Evolutionary conservation across 1,140 invertebrate genomes (phyloP).

Genomic region (Zeugodacus cucurbitae): DNA sequence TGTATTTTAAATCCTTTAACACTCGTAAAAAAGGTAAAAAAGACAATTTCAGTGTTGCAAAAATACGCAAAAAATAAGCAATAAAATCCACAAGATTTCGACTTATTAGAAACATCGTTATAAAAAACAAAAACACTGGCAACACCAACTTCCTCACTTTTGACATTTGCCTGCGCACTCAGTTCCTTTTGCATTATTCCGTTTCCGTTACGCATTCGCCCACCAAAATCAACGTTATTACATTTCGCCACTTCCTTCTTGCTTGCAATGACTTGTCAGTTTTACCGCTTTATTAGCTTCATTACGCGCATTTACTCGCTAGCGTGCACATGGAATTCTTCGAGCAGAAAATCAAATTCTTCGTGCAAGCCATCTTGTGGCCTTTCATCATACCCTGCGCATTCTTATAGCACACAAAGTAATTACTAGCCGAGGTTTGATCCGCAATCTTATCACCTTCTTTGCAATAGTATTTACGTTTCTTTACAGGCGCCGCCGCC

Average conservation of each 20-base stretch:
- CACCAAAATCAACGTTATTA: not conserved
- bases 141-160: not conserved
- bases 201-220: not conserved
- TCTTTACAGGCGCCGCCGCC: slow-evolving; percentile 47
- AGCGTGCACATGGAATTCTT: slow-evolving; percentile 59
- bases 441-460: slow-evolving; percentile 64
- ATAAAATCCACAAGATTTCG: not conserved
- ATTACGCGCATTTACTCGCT: slow-evolving; percentile 52
- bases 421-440: slow-evolving; percentile 60
- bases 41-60: too few species aligned
- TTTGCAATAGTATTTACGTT: slow-evolving; percentile 62
- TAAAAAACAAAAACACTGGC: not conserved
- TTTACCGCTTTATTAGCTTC: not conserved
- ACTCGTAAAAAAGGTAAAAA: too few species aligned
- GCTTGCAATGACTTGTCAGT: not conserved
- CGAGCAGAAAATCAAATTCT: slow-evolving; percentile 60
- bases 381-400: slow-evolving; percentile 60
- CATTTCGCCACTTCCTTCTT: not conserved
- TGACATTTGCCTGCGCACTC: not conserved
- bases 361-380: slow-evolving; percentile 63
- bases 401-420: slow-evolving; percentile 64
- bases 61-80: too few species aligned
- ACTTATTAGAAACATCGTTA: not conserved
- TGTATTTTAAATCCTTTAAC: not conserved
- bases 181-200: not conserved